Evolutionary conservation across 2,797 vertebrate species (phyloP).

Genomic region (Benthosema pterotum): DNA sequence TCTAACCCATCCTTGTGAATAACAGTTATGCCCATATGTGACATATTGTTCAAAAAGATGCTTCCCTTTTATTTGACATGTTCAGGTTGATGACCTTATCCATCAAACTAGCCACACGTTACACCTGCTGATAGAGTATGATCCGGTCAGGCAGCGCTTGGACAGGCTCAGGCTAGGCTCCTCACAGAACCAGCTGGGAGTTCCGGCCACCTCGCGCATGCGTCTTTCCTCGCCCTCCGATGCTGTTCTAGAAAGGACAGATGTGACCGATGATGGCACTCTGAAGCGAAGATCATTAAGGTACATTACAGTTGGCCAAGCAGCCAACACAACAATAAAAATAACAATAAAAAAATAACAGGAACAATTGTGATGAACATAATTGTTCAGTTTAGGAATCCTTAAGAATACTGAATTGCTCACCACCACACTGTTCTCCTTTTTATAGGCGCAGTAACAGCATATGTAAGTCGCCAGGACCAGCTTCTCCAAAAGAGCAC

Average conservation of each 20-base stretch:
- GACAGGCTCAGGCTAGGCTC: slow-evolving; percentile 87
- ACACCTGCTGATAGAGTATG: slow-evolving; percentile 94
- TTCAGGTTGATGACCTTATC: slow-evolving; percentile 90
- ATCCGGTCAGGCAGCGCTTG: slow-evolving; percentile 89
- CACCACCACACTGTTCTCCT: not conserved
- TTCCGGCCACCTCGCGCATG: slow-evolving; percentile 79
- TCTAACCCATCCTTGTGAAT: not conserved
- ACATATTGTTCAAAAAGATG: slow-evolving; percentile 1
- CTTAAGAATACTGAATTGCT: not conserved
- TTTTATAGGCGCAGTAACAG: slow-evolving; percentile 89
- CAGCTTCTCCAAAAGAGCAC: slow-evolving; percentile 87
- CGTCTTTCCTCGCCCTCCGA: slow-evolving; percentile 81
- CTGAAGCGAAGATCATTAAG: slow-evolving; percentile 91
- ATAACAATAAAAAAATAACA: not conserved
- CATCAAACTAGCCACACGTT: slow-evolving; percentile 90
- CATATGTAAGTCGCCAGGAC: slow-evolving; percentile 91
- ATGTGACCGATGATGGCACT: slow-evolving; percentile 82
- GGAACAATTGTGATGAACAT: not conserved
- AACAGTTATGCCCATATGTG: too few species aligned
- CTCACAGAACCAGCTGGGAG: slow-evolving; percentile 66
- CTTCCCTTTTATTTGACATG: slow-evolving; percentile 1
- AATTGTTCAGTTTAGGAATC: too few species aligned
- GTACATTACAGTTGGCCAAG: slow-evolving; percentile 58
- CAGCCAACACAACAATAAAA: too few species aligned
- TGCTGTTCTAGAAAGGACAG: slow-evolving; percentile 84